phyloP scores from a whole-genome alignment of 1,140 invertebrate species.

The Apocrypta bakeri region DNA sequence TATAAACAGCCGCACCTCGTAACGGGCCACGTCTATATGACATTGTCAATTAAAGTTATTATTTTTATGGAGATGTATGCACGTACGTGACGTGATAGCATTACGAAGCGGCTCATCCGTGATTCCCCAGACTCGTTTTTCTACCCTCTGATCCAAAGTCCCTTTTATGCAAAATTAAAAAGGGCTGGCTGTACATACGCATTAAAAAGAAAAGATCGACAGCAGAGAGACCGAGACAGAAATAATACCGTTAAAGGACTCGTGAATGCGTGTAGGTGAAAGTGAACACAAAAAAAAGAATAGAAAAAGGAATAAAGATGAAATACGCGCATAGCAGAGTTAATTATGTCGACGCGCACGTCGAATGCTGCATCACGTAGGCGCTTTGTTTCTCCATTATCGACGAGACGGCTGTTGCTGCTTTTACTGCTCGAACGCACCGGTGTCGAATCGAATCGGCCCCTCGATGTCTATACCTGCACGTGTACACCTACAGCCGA shows the following conservation, averaged over 20 bases:
- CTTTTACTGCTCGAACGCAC: neutral
- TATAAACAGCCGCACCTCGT: too few species aligned
- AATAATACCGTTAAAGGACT: neutral
- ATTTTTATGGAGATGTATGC: neutral
- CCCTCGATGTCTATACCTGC: neutral
- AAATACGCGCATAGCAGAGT: neutral
- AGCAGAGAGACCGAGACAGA: neutral
- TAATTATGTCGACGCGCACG: neutral
- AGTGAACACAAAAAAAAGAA: too few species aligned
- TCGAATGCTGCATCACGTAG: neutral
- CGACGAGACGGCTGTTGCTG: neutral
- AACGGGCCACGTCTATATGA: neutral
- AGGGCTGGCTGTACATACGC: too few species aligned
- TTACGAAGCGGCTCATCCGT: neutral
- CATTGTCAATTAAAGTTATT: neutral
- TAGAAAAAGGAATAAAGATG: neutral
- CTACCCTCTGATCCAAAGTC: too few species aligned
- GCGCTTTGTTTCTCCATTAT: slow-evolving; percentile 17
- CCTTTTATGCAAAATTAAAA: neutral
- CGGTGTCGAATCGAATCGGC: slow-evolving; percentile 18
- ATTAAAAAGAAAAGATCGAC: neutral
- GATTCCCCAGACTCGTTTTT: neutral
- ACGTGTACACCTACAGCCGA: neutral
- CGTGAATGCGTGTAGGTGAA: too few species aligned
- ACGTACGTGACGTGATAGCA: neutral